Evolutionary conservation across 2,113 vertebrate genomes (phyloP).

Genomic region (Cavia porcellus): DNA sequence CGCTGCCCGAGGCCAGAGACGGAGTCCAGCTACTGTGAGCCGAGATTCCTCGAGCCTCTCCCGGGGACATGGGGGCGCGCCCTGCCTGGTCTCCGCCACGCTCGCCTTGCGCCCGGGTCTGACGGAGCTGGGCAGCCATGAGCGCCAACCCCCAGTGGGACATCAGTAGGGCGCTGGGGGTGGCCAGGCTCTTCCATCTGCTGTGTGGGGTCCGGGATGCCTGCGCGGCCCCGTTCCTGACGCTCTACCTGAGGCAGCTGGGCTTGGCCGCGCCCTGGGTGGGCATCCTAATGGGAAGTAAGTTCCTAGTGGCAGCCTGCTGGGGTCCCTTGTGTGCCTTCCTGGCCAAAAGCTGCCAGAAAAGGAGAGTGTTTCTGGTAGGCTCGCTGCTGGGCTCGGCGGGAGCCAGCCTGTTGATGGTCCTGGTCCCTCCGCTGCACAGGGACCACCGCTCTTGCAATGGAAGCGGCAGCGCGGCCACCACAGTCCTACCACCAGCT

Average conservation of each 20-base stretch:
- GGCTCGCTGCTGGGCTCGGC: conserved; percentile 88
- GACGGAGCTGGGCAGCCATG: conserved; percentile 83
- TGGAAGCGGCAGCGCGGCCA: conserved; percentile 14
- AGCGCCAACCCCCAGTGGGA: conserved; percentile 92
- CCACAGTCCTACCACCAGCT: neutral
- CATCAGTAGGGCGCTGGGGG: conserved; percentile 87
- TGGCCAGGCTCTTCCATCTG: conserved; percentile 90
- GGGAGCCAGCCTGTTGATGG: conserved; percentile 86
- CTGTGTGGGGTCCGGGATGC: conserved; percentile 88
- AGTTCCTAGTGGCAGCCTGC: conserved; percentile 86
- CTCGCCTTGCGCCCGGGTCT: neutral
- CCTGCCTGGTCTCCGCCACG: neutral
- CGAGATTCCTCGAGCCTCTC: neutral
- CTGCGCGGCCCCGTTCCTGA: conserved; percentile 93
- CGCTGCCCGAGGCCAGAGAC: neutral
- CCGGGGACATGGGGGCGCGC: neutral
- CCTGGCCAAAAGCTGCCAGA: conserved; percentile 87
- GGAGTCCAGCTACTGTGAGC: neutral
- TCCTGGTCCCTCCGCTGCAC: conserved; percentile 86
- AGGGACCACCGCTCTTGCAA: conserved; percentile 81
- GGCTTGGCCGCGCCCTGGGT: conserved; percentile 90
- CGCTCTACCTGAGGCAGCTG: conserved; percentile 92
- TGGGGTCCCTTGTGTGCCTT: conserved; percentile 89
- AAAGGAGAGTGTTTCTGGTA: conserved; percentile 87
- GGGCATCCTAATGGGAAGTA: conserved; percentile 90